A percentile compares a stretch with the other conserved stretches of the same genome.
Conservation (phyloP, 2,888 invertebrate species). For the Rhamphomyia laevipes region DNA sequence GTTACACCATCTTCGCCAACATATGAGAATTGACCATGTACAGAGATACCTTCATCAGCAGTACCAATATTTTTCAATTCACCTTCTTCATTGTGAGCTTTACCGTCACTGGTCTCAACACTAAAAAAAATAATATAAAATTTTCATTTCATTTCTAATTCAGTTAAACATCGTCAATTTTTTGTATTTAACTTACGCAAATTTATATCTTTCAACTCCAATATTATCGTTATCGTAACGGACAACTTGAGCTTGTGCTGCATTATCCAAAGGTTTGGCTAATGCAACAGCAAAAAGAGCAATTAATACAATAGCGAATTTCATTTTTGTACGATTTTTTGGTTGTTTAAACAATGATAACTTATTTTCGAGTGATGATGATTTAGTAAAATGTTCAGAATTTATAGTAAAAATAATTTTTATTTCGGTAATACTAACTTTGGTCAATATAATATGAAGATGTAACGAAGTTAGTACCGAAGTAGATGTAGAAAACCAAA, state of each 20-base stretch:
- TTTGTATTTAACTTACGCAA: constrained; percentile 9
- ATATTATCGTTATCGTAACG: constrained; percentile 42
- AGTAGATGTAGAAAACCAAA: too few species aligned
- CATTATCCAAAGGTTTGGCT: constrained; percentile 11
- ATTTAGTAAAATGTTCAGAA: too few species aligned
- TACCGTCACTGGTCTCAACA: constrained; percentile 46
- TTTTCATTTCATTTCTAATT: not conserved
- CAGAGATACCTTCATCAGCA: constrained; percentile 37
- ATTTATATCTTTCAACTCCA: constrained; percentile 24
- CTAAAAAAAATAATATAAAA: constrained; percentile 24
- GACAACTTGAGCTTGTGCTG: constrained; percentile 42
- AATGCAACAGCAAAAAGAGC: constrained; percentile 31
- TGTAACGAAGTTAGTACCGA: too few species aligned
- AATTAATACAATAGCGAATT: constrained; percentile 32
- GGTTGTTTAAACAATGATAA: too few species aligned
- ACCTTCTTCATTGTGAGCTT: constrained; percentile 38
- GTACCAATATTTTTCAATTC: constrained; percentile 39
- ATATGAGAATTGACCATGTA: constrained; percentile 40
- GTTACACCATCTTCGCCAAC: constrained; percentile 41
- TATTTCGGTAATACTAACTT: too few species aligned
- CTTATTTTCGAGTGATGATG: too few species aligned
- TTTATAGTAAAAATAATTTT: too few species aligned
- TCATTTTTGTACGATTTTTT: constrained; percentile 14
- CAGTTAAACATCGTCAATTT: not conserved
- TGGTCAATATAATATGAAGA: too few species aligned